Evolutionary conservation across 2,797 vertebrate genomes (phyloP), one percentile per base, ranked within the genome.

Genomic region (Periophthalmus magnuspinnatus): DNA sequence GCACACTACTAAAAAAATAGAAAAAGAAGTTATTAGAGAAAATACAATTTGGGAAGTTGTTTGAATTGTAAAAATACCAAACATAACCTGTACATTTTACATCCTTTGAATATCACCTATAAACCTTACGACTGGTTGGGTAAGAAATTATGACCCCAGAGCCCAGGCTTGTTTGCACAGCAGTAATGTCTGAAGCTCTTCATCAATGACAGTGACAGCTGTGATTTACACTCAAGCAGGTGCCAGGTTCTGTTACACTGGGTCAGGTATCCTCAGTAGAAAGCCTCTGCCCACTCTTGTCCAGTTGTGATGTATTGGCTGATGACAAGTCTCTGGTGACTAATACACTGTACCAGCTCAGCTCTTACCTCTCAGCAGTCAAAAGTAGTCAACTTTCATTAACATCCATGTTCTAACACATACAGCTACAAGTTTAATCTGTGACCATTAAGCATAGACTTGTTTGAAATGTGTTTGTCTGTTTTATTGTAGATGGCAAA

Each of bases 401-500:
- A 0, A 57, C 74, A n/a, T 13, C 54, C 34, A 55, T 34, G 6
- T 56, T n/a, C 60, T 74, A 14, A 16, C 59, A 60, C 24, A 36
- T 21, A 28, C 41, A 13, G 6, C 34, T 32, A 65, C 34, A 54
- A 63, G 14, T 69, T 56, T 57, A 8, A 32, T 14, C 2, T 32
- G 24, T 28, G 19, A 14, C 10, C 55, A 28, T 28, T 28, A 57
- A 5, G 24, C 24, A 28, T 8, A 57, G 13, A 14, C 13, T 45
- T 45, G 24, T 2, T 5, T 14, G 6, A 57, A 28, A 28, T 56
- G 16, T 57, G 1, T 6, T 8, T 60, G 32, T 36, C 6, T 57
- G 21, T 56, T 17, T 64, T 9, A 24, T 41, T 82, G 68, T 84
- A 96, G 94, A 95, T 96, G 94, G 94, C 93, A 56, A 93, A 78